Percentiles rank a stretch among this genome's conserved stretches.
Evolutionary conservation across 2,888 invertebrate genomes (phyloP).

Genomic region (Trissolcus brochymenae): DNA sequence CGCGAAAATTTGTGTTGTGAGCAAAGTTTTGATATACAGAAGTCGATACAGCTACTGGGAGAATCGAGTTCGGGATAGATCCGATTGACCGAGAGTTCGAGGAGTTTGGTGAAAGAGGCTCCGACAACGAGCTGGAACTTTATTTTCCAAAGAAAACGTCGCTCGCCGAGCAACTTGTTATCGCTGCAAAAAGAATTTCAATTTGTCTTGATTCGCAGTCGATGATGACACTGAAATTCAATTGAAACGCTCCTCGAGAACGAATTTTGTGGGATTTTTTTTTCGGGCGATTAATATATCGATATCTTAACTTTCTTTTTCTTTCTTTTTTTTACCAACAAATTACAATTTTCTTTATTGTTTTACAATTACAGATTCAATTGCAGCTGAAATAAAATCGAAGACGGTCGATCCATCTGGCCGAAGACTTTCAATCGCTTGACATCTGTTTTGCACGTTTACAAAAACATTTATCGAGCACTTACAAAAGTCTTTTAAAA

Average conservation of each 20-base stretch:
- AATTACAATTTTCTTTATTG: conserved; percentile 1
- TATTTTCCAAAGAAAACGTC: conserved; percentile 13
- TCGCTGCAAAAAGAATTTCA: conserved; percentile 15
- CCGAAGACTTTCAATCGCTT: conserved; percentile 9
- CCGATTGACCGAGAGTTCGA: conserved; percentile 3
- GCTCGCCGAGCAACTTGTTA: conserved; percentile 9
- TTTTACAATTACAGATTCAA: not conserved
- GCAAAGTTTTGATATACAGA: no score
- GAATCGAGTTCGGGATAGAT: not conserved
- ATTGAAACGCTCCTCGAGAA: not conserved
- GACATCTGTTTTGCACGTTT: conserved; percentile 31
- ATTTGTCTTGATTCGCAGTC: conserved; percentile 18
- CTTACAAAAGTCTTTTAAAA: conserved; percentile 5
- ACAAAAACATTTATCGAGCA: no score
- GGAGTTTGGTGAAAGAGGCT: not conserved
- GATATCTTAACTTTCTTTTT: not conserved
- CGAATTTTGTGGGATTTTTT: not conserved
- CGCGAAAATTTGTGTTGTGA: conserved; percentile 22
- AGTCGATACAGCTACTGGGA: no score
- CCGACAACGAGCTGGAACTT: conserved; percentile 17
- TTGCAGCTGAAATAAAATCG: conserved; percentile 7
- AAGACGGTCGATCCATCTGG: conserved; percentile 30
- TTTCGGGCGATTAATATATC: not conserved
- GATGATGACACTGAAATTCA: conserved; percentile 2
- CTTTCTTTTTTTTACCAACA: conserved; percentile 1